A percentile compares a stretch with the other conserved stretches of the same genome.
phyloP scores from a whole-genome alignment of 2,797 vertebrate genomes.

The Luscinia megarhynchos region DNA sequence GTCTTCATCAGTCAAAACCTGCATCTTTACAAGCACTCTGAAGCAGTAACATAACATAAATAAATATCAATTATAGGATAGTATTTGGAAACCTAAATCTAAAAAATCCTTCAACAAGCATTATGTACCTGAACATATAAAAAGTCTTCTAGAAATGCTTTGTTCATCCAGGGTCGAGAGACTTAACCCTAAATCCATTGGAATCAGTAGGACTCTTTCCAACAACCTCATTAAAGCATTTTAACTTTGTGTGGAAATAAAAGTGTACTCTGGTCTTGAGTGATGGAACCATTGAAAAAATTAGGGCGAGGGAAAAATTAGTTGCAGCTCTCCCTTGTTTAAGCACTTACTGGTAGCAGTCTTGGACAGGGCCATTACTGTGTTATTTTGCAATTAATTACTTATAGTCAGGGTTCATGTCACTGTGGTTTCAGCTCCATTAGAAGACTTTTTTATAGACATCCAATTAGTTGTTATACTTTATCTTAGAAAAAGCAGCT shows the following conservation, averaged over 20 bases:
- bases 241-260: background rate
- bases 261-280: background rate
- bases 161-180: background rate
- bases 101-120: background rate
- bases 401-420: background rate
- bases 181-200: background rate
- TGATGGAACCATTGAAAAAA: background rate
- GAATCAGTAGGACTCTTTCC: background rate
- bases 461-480: background rate
- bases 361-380: background rate
- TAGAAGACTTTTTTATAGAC: background rate
- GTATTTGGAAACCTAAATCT: background rate
- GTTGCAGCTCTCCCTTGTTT: background rate
- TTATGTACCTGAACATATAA: background rate
- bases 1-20: background rate
- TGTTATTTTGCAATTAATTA: constrained; percentile 9
- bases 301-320: background rate
- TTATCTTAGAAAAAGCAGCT: background rate
- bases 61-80: background rate
- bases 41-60: background rate
- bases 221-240: background rate
- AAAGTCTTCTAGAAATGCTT: background rate
- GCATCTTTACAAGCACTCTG: background rate
- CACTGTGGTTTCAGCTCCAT: background rate
- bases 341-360: background rate